These are phyloP conservation scores for Narcine bancroftii DNA, from an alignment of 2,113 vertebrate species.

Conservation along the genomic window DNA sequence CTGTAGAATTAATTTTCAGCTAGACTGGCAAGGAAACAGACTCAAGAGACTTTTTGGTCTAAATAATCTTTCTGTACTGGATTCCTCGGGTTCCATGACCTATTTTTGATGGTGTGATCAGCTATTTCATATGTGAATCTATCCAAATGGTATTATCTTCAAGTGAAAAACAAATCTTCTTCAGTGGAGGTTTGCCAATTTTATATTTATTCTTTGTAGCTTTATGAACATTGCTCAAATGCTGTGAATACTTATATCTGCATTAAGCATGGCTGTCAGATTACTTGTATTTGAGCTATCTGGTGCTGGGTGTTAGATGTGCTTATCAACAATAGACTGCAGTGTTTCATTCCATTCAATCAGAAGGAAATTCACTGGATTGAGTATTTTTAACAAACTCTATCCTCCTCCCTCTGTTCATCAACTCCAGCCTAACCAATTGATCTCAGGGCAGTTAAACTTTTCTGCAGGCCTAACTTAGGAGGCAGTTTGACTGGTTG, in stretches of 20 bases:
- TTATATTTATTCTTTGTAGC: not conserved
- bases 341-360: not conserved
- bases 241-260: not conserved
- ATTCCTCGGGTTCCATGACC: not conserved
- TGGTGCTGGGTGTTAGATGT: not conserved
- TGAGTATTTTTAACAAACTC: not conserved
- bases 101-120: not conserved
- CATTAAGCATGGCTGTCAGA: slow-evolving; percentile 1
- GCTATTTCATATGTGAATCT: not conserved
- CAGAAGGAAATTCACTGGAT: not conserved
- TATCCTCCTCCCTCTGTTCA: too few species aligned
- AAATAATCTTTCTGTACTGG: not conserved
- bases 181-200: not conserved
- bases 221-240: not conserved
- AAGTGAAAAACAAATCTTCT: not conserved
- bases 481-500: too few species aligned
- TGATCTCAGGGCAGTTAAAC: not conserved
- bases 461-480: not conserved
- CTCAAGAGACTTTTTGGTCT: too few species aligned
- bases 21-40: not conserved
- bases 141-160: not conserved
- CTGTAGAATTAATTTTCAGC: not conserved
- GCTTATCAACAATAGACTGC: not conserved
- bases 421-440: not conserved
- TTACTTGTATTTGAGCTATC: not conserved